Evolutionary conservation across 2,797 vertebrate species (phyloP).

Genomic region (Enteromius afrohamiltoni): DNA sequence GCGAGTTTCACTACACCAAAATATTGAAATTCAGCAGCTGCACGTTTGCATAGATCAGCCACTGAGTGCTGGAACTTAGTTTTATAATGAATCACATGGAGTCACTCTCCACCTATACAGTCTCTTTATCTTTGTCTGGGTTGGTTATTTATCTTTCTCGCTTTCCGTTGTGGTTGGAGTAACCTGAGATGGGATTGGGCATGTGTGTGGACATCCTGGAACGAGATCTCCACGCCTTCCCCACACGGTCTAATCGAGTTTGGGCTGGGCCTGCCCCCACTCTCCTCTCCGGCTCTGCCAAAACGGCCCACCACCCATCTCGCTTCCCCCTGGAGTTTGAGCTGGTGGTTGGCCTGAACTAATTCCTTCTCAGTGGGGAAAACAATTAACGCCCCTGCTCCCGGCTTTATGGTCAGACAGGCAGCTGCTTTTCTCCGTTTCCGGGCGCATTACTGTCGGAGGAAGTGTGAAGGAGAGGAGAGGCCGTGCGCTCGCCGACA

Average conservation of each 20-base stretch:
- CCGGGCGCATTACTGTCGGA: conserved; percentile 75
- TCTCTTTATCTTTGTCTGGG: conserved; percentile 30
- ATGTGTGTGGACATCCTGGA: conserved; percentile 57
- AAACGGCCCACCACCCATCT: conserved; percentile 66
- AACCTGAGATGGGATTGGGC: conserved; percentile 55
- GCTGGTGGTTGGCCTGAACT: conserved; percentile 67
- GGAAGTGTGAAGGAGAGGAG: conserved; percentile 63
- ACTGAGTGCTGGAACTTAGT: neutral
- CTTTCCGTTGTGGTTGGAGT: conserved; percentile 36
- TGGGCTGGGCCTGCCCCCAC: conserved; percentile 67
- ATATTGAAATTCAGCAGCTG: neutral
- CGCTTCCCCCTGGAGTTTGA: conserved; percentile 53
- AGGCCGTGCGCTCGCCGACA: conserved; percentile 54
- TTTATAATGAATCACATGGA: neutral
- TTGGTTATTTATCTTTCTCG: conserved; percentile 32
- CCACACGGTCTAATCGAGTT: conserved; percentile 60
- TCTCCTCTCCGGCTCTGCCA: conserved; percentile 70
- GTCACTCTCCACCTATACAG: conserved; percentile 11
- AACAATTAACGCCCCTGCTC: conserved; percentile 78
- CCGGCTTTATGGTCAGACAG: conserved; percentile 79
- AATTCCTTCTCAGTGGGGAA: conserved; percentile 71
- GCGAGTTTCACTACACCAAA: neutral
- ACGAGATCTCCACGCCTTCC: conserved; percentile 56
- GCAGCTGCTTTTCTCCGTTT: conserved; percentile 78
- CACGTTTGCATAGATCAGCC: neutral